A percentile compares a stretch with the other conserved stretches of the same genome.
phyloP scores from a whole-genome alignment of 2,797 vertebrate genomes.

The Eremophila alpestris region DNA sequence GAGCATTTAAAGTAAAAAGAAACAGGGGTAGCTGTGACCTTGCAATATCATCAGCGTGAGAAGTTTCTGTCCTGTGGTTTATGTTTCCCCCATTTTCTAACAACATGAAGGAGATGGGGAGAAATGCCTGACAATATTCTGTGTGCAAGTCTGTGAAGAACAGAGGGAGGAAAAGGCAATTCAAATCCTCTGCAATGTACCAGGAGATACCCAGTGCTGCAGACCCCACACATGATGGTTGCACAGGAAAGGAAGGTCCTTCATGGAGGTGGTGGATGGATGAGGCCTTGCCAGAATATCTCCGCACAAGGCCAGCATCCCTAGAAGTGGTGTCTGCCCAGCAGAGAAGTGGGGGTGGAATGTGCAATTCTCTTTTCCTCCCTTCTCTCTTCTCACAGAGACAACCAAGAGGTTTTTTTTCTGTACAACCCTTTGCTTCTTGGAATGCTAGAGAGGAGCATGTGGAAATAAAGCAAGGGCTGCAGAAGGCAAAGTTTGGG shows the following conservation, averaged over 20 bases:
- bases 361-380: neutral
- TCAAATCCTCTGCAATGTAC: neutral
- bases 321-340: neutral
- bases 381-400: neutral
- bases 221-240: neutral
- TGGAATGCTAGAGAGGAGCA: neutral
- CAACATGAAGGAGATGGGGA: neutral
- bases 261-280: neutral
- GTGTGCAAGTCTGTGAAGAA: neutral
- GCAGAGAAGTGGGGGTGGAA: neutral
- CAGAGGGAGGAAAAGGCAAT: neutral
- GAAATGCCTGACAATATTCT: neutral
- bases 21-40: neutral
- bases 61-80: neutral
- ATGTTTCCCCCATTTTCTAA: neutral
- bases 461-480: neutral
- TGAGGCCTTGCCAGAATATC: neutral
- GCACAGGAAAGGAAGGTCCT: neutral
- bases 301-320: neutral
- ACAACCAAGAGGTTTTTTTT: neutral
- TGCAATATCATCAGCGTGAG: neutral
- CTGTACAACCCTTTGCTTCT: accelerated
- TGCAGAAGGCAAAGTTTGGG: neutral
- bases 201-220: neutral
- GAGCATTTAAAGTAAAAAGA: neutral